Evolutionary conservation across 2,888 invertebrate genomes (phyloP).

Genomic region (Tenthredo distinguenda): DNA sequence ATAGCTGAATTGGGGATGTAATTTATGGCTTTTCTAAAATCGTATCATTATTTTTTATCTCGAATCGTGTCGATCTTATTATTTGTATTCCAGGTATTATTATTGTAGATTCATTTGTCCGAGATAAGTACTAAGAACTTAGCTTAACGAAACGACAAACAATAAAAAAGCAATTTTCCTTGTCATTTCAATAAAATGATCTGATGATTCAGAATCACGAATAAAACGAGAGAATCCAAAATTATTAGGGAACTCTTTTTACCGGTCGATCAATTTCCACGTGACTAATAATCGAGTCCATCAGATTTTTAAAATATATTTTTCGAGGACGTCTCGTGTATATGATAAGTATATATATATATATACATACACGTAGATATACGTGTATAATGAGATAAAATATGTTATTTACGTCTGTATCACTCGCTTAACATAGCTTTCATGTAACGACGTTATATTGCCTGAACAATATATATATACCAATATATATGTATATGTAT

Average conservation of each 20-base stretch:
- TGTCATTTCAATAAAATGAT: not conserved
- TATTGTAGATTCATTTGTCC: too few relatives aligned
- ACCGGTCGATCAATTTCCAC: not conserved
- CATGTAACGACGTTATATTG: constrained; percentile 13
- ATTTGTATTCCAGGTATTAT: too few relatives aligned
- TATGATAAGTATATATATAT: not conserved
- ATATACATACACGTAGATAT: not conserved
- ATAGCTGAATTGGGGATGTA: not conserved
- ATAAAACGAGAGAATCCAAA: too few relatives aligned
- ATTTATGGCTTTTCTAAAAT: not conserved
- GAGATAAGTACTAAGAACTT: not conserved
- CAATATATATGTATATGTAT: not conserved
- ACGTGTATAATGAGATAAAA: constrained; percentile 18
- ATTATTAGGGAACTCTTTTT: not conserved
- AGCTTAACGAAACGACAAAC: not conserved
- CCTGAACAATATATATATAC: not conserved
- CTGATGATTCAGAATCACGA: not conserved
- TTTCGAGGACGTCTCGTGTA: not conserved
- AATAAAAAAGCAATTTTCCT: not conserved
- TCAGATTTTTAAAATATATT: not conserved
- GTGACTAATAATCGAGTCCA: not conserved
- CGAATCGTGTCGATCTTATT: too few relatives aligned
- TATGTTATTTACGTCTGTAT: constrained; percentile 29
- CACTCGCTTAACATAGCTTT: not conserved
- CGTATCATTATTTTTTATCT: too few relatives aligned